Evolutionary conservation across 2,113 vertebrate genomes (phyloP), one percentile per base, ranked within the genome.

Genomic region (Oncorhynchus tshawytscha): DNA sequence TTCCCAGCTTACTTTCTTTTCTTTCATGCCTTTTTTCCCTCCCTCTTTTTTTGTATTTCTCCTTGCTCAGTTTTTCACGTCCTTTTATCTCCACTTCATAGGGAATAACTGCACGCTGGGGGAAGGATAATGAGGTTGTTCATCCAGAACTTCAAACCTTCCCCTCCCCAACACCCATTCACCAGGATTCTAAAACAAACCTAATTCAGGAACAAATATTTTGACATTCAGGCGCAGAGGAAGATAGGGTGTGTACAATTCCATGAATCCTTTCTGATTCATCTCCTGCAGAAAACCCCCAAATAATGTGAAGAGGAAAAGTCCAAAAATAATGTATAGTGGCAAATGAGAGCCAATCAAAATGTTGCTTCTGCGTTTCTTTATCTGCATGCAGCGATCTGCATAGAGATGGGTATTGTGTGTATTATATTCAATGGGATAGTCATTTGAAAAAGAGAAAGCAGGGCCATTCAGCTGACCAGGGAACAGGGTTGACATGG

Each of bases 81-180:
- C 81, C 91, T 91, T 92, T 94, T 91, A 94, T 94, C 93, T 92
- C 66, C 78, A 92, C 89, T 93, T 94, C 92, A 91, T 92, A 92
- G 75, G 72, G 90, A 92, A 93, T 91, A 93, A 91, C 88, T 88
- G 91, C 68, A 84, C 78, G 68, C 85, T 88, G 86, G 89, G 89
- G 77, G 89, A 85, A 89, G 86, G 88, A 92, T 94, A 93, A 94
- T 94, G 93, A 93, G 92, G 87, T 91, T 91, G 87, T 92, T 93
- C 91, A 90, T 90, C 87, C 87, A 86, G 88, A 88, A 89, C 91
- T 90, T 94, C 85, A 92, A 92, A 90, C 88, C 59, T 5, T 22
- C 88, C 59, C n/a, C 18, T 62, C n/a, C 59, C 83, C 85, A 84
- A 84, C 22, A 80, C 87, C 82, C 72, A 73, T 87, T 90, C 87